Evolutionary conservation across 2,888 invertebrate species (phyloP).

Genomic region (Gonocerus acuteangulatus): DNA sequence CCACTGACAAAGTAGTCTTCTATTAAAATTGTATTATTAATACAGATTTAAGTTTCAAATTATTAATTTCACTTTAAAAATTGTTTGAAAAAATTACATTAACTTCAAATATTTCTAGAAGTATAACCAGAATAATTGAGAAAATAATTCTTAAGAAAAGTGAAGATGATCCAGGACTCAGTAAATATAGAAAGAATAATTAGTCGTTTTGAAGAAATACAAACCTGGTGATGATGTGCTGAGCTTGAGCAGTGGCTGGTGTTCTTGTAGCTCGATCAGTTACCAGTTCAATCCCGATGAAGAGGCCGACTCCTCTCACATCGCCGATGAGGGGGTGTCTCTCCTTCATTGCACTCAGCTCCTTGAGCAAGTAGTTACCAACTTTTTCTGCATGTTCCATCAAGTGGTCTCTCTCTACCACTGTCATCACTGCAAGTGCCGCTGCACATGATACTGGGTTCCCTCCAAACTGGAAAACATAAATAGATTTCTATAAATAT

Average conservation of each 20-base stretch:
- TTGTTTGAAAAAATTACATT: too few relatives aligned
- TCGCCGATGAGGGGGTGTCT: constrained; percentile 78
- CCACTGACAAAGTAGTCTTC: too few relatives aligned
- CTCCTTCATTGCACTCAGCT: constrained; percentile 55
- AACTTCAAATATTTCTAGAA: too few relatives aligned
- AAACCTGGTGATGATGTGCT: constrained; percentile 62
- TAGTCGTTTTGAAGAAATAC: too few relatives aligned
- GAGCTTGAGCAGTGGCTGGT: constrained; percentile 77
- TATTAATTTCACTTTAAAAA: too few relatives aligned
- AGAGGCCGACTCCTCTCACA: constrained; percentile 82
- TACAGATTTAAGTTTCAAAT: too few relatives aligned
- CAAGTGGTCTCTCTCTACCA: constrained; percentile 80
- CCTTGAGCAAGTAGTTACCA: constrained; percentile 67
- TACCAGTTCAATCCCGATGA: constrained; percentile 91
- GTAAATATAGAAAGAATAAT: too few relatives aligned
- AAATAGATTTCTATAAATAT: neutral
- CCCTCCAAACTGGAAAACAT: constrained; percentile 78
- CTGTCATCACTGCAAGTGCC: constrained; percentile 87
- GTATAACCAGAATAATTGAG: too few relatives aligned
- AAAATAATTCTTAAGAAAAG: too few relatives aligned
- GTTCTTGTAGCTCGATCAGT: constrained; percentile 62
- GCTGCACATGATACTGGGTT: constrained; percentile 98
- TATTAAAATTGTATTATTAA: too few relatives aligned
- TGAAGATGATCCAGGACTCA: too few relatives aligned
- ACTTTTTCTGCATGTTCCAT: constrained; percentile 73